Conservation (phyloP, 2,797 vertebrate species). For the Gymnothorax reevesii region DNA sequence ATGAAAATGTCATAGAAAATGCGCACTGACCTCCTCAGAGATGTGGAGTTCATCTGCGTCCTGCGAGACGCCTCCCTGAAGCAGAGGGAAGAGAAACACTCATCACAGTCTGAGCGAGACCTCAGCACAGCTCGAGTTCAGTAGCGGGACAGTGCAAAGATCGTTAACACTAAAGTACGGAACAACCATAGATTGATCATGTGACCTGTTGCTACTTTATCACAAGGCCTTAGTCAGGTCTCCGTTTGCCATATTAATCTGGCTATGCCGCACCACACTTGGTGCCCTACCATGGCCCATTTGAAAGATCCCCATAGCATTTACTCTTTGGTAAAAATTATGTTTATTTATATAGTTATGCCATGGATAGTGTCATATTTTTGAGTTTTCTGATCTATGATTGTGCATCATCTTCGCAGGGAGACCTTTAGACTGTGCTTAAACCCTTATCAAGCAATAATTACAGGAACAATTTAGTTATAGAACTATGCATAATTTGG, state of each 20-base stretch:
- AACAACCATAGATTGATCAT: neutral
- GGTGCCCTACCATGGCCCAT: neutral
- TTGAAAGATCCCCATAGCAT: neutral
- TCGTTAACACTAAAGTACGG: neutral
- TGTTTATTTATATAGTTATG: too few relatives aligned
- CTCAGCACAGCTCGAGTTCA: neutral
- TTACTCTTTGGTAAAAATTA: neutral
- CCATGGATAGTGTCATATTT: neutral
- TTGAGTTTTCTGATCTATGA: neutral
- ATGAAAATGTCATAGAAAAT: constrained; percentile 20
- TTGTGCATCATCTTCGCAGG: neutral
- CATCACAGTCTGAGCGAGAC: neutral
- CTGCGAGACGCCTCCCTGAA: constrained; percentile 26
- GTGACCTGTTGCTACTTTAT: neutral
- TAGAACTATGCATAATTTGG: neutral
- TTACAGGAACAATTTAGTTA: neutral
- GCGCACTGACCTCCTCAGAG: constrained; percentile 36
- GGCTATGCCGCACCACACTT: neutral
- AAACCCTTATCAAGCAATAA: neutral
- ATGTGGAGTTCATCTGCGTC: constrained; percentile 38
- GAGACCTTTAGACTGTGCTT: too few relatives aligned
- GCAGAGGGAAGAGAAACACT: neutral
- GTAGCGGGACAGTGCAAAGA: neutral
- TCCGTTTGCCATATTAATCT: neutral
- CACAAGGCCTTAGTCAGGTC: neutral